These are phyloP conservation scores for Cettia cetti DNA, from an alignment of 2,113 vertebrate species.

Conservation along the genomic window DNA sequence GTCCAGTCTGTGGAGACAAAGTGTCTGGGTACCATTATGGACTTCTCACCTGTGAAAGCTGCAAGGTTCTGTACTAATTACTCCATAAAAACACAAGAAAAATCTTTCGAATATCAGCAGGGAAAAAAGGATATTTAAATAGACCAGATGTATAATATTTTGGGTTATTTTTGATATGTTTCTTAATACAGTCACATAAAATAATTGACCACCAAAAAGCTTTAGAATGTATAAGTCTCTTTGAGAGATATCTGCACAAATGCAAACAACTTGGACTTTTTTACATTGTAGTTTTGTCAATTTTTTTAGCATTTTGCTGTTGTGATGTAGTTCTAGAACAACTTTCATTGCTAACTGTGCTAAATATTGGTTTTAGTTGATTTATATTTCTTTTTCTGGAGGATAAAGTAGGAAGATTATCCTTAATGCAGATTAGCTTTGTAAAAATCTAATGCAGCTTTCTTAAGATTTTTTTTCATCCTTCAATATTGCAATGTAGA, in stretches of 20 bases:
- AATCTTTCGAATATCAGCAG: neutral
- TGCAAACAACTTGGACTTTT: neutral
- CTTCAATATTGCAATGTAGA: neutral
- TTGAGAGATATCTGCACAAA: neutral
- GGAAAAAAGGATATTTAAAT: neutral
- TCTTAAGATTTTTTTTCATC: conserved; percentile 11
- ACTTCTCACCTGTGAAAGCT: conserved; percentile 98
- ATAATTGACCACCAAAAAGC: neutral
- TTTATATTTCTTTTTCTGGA: conserved; percentile 38
- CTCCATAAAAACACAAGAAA: neutral
- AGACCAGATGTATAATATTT: neutral
- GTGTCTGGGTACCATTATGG: conserved; percentile 99
- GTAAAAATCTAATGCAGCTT: neutral
- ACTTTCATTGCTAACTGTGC: conserved; percentile 29
- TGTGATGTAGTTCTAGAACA: neutral
- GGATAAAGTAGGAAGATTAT: neutral
- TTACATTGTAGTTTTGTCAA: neutral
- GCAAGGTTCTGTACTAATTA: conserved; percentile 85
- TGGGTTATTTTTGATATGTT: neutral
- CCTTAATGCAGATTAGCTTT: conserved; percentile 24
- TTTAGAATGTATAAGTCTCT: neutral
- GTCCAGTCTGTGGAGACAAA: conserved; percentile 98
- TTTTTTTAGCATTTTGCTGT: conserved; percentile 47
- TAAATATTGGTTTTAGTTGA: conserved; percentile 60
- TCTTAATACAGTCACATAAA: neutral